Evolutionary conservation across 2,113 vertebrate species (phyloP).

Genomic region (Paratilapia polleni): DNA sequence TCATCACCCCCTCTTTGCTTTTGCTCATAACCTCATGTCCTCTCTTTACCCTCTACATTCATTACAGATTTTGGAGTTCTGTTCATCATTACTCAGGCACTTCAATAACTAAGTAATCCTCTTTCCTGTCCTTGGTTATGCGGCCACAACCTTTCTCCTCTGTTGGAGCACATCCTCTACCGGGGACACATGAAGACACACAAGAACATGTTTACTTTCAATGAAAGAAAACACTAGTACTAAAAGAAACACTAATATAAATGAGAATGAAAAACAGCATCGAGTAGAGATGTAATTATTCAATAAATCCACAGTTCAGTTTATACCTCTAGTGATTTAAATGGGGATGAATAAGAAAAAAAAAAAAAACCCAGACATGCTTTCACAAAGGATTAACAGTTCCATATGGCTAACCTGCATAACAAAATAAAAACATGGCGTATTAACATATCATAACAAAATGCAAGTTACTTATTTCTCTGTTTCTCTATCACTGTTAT

Average conservation of each 20-base stretch:
- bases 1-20: not conserved
- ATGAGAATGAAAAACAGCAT: not conserved
- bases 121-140: not conserved
- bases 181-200: not conserved
- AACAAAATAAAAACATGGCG: not conserved
- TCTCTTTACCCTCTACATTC: constrained; percentile 8
- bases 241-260: not conserved
- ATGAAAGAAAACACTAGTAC: not conserved
- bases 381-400: not conserved
- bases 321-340: not conserved
- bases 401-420: not conserved
- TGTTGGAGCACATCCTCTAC: not conserved
- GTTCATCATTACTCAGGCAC: constrained; percentile 23
- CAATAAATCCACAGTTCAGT: not conserved
- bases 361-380: too few species aligned
- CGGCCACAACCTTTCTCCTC: not conserved
- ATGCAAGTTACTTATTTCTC: not conserved
- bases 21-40: not conserved
- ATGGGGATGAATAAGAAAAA: not conserved
- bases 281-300: not conserved
- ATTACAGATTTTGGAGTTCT: not conserved
- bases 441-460: not conserved
- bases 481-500: not conserved
- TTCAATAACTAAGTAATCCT: not conserved
- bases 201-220: not conserved